Evolutionary conservation across 2,888 invertebrate genomes (phyloP).

Genomic region (Exocentrus adspersus): DNA sequence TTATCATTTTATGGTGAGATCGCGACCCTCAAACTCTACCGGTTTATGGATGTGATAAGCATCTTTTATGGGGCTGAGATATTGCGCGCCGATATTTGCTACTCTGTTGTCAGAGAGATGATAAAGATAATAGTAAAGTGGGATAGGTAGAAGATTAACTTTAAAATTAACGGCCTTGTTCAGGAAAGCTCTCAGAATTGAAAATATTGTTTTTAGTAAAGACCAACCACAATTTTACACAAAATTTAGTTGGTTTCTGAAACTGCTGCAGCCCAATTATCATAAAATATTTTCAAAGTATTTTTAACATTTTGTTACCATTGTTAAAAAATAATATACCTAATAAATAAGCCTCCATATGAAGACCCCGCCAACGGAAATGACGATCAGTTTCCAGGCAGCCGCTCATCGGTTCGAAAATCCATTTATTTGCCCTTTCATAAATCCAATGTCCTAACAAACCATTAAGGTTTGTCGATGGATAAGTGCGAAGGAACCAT

Average conservation of each 20-base stretch:
- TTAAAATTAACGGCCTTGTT: no score
- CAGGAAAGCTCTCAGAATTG: no score
- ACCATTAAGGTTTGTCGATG: neutral
- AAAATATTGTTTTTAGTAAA: no score
- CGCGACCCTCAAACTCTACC: slow-evolving; percentile 15
- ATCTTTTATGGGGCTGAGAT: slow-evolving; percentile 9
- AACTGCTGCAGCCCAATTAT: no score
- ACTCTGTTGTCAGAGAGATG: neutral
- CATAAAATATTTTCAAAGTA: no score
- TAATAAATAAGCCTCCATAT: neutral
- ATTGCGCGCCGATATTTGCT: neutral
- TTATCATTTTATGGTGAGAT: slow-evolving; percentile 18
- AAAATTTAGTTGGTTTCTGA: no score
- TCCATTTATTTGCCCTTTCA: slow-evolving; percentile 1
- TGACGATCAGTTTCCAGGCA: neutral
- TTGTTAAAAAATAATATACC: neutral
- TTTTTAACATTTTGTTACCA: no score
- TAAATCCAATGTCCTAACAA: neutral
- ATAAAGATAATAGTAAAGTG: neutral
- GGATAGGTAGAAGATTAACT: no score
- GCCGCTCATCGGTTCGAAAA: neutral
- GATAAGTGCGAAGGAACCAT: neutral
- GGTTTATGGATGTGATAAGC: slow-evolving; percentile 19
- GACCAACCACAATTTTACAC: no score
- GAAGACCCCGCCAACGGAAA: neutral